These are phyloP conservation scores for Grantiella picta DNA, from an alignment of 2,113 vertebrate genomes.

Conservation along the genomic window DNA sequence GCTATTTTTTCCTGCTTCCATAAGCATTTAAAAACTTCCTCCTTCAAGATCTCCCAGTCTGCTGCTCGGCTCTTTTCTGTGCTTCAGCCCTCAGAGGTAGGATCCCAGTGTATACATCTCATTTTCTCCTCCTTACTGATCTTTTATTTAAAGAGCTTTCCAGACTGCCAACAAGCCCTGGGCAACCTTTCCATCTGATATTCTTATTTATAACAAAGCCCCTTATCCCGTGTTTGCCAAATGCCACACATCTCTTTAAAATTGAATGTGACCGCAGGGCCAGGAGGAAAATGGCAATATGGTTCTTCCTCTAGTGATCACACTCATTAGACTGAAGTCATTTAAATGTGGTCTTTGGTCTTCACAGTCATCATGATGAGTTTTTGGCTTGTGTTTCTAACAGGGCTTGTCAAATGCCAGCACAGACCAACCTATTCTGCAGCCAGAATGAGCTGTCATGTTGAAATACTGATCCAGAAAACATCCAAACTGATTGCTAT, in stretches of 20 bases:
- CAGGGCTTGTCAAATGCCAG: background rate
- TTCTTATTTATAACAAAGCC: background rate
- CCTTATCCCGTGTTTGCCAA: background rate
- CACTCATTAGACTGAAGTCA: rapidly evolving
- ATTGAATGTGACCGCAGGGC: background rate
- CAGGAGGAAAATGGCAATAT: background rate
- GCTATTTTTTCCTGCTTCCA: background rate
- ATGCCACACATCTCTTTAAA: background rate
- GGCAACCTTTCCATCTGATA: background rate
- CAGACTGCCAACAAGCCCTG: background rate
- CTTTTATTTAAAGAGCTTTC: background rate
- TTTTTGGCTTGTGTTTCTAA: background rate
- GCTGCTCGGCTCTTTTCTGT: background rate
- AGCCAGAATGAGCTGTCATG: background rate
- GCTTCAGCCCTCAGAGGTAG: background rate
- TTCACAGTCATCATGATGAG: background rate
- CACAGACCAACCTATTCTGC: background rate
- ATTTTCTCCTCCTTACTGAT: background rate
- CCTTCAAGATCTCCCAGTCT: background rate
- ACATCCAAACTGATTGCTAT: background rate
- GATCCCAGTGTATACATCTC: background rate
- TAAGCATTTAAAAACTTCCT: background rate
- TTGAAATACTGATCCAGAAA: conserved; percentile 16
- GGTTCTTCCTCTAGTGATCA: background rate
- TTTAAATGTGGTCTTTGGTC: background rate